Evolutionary conservation across 2,888 invertebrate species (phyloP), one percentile per base, ranked within the genome.

Genomic region (Archips crataeganus): DNA sequence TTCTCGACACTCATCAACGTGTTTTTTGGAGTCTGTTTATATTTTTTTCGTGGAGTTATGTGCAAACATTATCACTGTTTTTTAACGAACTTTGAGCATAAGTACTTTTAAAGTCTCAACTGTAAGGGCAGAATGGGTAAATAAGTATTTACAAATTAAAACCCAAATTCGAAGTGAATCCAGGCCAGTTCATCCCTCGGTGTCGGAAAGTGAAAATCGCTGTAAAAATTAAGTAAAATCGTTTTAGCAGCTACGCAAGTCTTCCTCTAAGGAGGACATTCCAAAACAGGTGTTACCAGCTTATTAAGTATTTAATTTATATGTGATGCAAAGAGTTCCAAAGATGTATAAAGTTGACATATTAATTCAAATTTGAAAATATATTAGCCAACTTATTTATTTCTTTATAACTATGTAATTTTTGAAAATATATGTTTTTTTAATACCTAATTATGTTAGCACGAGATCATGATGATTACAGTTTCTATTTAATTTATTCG

Each of bases 181-280:
- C 13, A 32, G 70, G 76, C 75, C 79, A 78, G 76, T 78, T 77
- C 77, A 68, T 42, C 10, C 73, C 77, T 76, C 49, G 70, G 76
- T 76, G 10, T 54, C 34, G 73, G 64, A 64, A 75, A 77, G 57
- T 70, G 32, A 74, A 73, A 75, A 74, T 77, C 74, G 74, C 75
- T 76, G 72, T 74, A 69, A 73, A 70, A 72, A 71, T 39, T 67
- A 68, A 74, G 60, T 76, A 74, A 67, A 68, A 66, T 32, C 32
- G 63, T 51, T 64, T 64, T 65, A 67, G 64, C 70, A 69, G 62
- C 71, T 69, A 49, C 47, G 54, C 47, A 32, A n/a, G 67, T 68
- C 74, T 74, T 77, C 64, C 77, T 77, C 8, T 71, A 75, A 75
- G 75, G 74, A 68, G 61, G 77, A 67, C 57, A 15, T 65, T 64